Conservation (phyloP, 64 coral and sea anemone genomes). For the Montipora sp. region DNA sequence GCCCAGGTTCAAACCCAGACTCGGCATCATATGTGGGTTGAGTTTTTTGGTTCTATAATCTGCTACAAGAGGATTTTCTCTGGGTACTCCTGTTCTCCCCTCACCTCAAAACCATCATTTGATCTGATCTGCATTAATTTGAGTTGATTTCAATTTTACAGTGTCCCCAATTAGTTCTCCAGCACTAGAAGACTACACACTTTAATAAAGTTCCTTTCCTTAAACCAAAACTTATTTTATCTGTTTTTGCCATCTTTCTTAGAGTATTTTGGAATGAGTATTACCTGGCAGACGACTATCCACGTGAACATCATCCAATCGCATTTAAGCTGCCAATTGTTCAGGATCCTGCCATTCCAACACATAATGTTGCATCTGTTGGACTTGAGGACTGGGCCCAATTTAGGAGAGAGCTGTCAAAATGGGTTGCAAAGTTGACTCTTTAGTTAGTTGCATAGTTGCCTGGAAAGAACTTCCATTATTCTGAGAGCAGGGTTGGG, state of each 20-base stretch:
- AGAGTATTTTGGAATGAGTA: conserved; percentile 97
- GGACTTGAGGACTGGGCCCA: conserved; percentile 93
- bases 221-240: not conserved
- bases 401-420: conserved; percentile 84
- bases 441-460: not conserved
- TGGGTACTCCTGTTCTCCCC: too few species aligned
- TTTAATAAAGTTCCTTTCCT: too few species aligned
- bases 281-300: conserved; percentile 88
- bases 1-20: too few species aligned
- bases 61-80: too few species aligned
- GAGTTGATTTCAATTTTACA: too few species aligned
- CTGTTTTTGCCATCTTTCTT: not conserved
- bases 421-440: conserved; percentile 81
- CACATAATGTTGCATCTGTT: conserved; percentile 88
- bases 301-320: conserved; percentile 70
- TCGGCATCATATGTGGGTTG: too few species aligned
- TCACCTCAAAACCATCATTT: too few species aligned
- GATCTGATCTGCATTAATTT: too few species aligned
- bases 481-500: too few species aligned
- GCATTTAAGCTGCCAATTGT: conserved; percentile 79
- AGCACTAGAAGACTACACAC: too few species aligned
- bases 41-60: too few species aligned
- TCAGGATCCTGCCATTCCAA: conserved; percentile 96
- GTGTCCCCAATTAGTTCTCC: too few species aligned
- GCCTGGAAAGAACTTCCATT: not conserved